Base-by-base conservation (phyloP, 2,113 vertebrate species). In the Mugil cephalus region DNA sequence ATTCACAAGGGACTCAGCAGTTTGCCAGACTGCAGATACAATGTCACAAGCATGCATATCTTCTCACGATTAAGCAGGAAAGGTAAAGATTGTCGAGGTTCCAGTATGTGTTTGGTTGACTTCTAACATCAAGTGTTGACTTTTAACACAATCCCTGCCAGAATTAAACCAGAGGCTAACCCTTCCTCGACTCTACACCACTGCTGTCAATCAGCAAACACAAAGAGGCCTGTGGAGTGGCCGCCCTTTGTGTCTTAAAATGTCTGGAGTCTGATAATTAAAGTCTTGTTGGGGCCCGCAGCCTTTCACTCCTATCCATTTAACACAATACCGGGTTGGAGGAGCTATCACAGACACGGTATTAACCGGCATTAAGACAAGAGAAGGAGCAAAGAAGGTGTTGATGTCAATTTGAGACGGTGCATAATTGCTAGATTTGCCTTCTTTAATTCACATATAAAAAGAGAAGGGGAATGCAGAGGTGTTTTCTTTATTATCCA, bases 221-320 rank as follows among this genome's bases (percentile, higher is more conserved):
- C 42, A 85, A 52, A 65, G 77, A 88, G 78, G 30, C 61, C 64
- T 54, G 46, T 69, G 77, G 65, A 86, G 83, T 87, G 70, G 60
- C 34, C 18, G 11, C 39, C 60, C 76, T 90, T 88, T 88, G 77
- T 87, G 68, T 73, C 75, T 79, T 38, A 72, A 63, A 80, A 71
- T 54, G 70, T 79, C 80, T 82, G 63, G 72, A 85, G 70, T 69
- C 78, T 70, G 76, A 82, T 91, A 88, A 91, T 92, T 90, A 91
- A 88, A 84, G 81, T 83, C 46, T 81, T 84, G 72, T 51, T 82
- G 74, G 60, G 79, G 69, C 83, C 47, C 73, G 45, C 47, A 13
- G 64, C 53, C 76, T 90, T 89, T 87, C 53, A 68, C 68, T 78
- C 69, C 56, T 38, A 64, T 77, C 68, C 55, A 61, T 80, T 70